A percentile compares a stretch with the other conserved stretches of the same genome.
phyloP scores from a whole-genome alignment of 64 coral and sea anemone genomes.

The Astreopora myriophthalma region DNA sequence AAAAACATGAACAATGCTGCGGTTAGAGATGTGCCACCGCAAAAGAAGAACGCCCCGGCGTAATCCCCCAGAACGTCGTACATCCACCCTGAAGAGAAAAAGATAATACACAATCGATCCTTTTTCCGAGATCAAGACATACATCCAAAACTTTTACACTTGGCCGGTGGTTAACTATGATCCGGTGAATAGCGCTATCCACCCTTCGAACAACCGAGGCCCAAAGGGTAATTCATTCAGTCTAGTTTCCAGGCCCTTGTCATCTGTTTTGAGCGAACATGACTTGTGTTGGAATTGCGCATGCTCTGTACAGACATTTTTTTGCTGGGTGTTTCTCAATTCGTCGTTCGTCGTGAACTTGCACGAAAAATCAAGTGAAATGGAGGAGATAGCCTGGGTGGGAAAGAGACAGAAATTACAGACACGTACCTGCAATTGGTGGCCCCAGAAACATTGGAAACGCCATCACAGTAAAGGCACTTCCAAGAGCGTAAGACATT shows the following conservation, averaged over 20 bases:
- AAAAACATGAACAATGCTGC: slow-evolving; percentile 71
- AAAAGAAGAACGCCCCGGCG: slow-evolving; percentile 77
- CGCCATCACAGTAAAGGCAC: slow-evolving; percentile 87
- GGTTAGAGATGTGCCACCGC: slow-evolving; percentile 65
- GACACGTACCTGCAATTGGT: slow-evolving; percentile 77
- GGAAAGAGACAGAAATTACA: background rate
- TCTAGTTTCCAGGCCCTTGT: too few species aligned
- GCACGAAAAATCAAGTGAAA: background rate
- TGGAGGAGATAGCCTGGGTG: background rate
- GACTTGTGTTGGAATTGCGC: too few species aligned
- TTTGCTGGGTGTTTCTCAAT: too few species aligned
- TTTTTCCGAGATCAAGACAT: background rate
- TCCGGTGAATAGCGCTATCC: too few species aligned
- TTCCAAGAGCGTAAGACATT: slow-evolving; percentile 86
- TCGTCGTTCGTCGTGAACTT: too few species aligned
- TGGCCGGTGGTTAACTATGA: too few species aligned
- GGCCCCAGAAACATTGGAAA: slow-evolving; percentile 95
- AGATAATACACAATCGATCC: background rate
- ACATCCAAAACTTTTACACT: background rate
- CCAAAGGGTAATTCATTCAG: too few species aligned
- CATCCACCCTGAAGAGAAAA: slow-evolving; percentile 74
- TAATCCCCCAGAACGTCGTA: slow-evolving; percentile 86
- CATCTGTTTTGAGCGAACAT: too few species aligned
- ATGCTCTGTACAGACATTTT: too few species aligned
- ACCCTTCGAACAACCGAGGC: too few species aligned